Evolutionary conservation across 2,797 vertebrate genomes (phyloP).

Genomic region (Anolis apletophallus): DNA sequence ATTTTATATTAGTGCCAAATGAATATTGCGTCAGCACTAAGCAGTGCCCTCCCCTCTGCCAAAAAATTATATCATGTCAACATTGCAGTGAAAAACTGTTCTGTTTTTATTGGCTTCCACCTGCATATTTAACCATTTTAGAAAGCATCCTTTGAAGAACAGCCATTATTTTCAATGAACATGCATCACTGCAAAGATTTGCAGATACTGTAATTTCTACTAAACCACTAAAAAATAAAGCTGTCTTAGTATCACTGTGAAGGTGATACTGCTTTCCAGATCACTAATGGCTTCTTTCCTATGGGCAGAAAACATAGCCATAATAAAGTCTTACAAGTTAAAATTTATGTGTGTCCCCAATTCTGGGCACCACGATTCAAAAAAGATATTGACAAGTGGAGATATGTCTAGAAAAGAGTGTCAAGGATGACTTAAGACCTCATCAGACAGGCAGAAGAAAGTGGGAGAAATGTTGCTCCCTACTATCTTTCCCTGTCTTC

Average conservation of each 20-base stretch:
- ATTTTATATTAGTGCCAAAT: not conserved
- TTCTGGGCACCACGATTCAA: not conserved
- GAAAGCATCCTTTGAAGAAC: constrained; percentile 33
- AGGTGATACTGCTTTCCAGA: constrained; percentile 33
- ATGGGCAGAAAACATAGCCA: not conserved
- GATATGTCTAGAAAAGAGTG: too few species aligned
- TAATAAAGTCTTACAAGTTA: constrained; percentile 5
- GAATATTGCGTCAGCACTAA: constrained; percentile 20
- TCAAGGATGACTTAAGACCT: too few species aligned
- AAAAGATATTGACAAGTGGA: not conserved
- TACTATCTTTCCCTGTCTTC: too few species aligned
- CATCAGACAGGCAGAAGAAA: too few species aligned
- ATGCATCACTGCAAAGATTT: constrained; percentile 29
- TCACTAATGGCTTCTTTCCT: constrained; percentile 26
- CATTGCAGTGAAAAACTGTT: constrained; percentile 1
- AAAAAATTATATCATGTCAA: constrained; percentile 19
- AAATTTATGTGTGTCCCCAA: not conserved
- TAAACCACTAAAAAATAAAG: constrained; percentile 30
- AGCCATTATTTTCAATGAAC: constrained; percentile 34
- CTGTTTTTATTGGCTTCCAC: constrained; percentile 40
- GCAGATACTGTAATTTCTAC: not conserved
- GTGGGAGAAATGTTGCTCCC: too few species aligned
- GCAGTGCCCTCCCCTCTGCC: not conserved
- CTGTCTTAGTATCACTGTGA: constrained; percentile 8
- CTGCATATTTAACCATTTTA: not conserved